Percentiles rank a stretch among this genome's conserved stretches.
Evolutionary conservation across 2,113 vertebrate genomes (phyloP).

Genomic region (Rafetus swinhoei): DNA sequence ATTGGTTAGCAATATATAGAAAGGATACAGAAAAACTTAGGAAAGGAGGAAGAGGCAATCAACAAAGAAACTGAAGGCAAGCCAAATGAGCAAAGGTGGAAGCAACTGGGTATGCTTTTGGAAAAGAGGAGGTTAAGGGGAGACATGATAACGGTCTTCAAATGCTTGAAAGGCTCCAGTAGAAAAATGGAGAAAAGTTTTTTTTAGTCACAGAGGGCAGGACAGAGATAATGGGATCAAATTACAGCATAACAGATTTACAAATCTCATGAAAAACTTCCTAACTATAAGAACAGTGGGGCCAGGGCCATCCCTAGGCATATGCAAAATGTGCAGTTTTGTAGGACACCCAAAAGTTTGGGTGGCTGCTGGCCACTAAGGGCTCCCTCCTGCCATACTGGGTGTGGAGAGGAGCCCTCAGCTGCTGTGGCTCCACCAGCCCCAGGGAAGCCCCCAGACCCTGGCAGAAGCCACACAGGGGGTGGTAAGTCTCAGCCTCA

Average conservation of each 20-base stretch:
- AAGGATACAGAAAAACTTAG: no score
- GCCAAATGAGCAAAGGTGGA: neutral
- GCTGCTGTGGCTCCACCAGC: no score
- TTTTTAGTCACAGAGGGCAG: neutral
- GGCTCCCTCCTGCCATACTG: no score
- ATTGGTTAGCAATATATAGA: neutral
- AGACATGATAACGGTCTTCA: neutral
- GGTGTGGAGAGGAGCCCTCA: no score
- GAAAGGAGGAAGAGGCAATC: neutral
- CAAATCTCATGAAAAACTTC: neutral
- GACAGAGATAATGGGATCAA: neutral
- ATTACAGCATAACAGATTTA: neutral
- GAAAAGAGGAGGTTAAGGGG: neutral
- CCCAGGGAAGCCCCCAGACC: no score
- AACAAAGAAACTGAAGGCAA: neutral
- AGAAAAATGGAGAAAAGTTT: neutral
- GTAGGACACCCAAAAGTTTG: no score
- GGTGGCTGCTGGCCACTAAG: no score
- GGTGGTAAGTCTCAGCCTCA: no score
- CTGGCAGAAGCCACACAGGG: no score
- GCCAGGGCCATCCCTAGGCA: no score
- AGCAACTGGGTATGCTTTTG: neutral
- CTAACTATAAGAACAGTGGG: neutral
- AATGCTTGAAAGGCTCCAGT: neutral
- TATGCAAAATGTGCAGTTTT: no score